These are phyloP conservation scores for Helicoverpa zea DNA, from an alignment of 1,140 invertebrate genomes.

Conservation along the genomic window DNA sequence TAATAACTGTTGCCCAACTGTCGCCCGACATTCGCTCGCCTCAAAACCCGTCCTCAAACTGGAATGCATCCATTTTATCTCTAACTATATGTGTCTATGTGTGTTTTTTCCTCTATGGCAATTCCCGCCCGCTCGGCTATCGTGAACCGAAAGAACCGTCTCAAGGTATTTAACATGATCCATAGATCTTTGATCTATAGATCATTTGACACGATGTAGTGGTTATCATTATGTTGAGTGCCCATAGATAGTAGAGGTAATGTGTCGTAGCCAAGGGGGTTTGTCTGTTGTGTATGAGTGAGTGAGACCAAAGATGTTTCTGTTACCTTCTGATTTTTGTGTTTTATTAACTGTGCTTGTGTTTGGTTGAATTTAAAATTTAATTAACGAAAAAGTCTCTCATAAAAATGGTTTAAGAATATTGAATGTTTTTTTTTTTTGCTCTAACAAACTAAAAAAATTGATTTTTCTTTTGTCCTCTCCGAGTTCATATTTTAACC, in stretches of 20 bases:
- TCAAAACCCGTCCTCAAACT: constrained; percentile 36
- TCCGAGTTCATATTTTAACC: background rate
- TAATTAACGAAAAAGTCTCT: no score
- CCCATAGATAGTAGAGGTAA: constrained; percentile 80
- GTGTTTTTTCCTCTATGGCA: constrained; percentile 82
- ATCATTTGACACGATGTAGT: constrained; percentile 71
- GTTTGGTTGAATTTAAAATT: background rate
- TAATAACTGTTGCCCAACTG: background rate
- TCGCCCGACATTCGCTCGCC: constrained; percentile 30
- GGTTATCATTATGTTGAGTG: constrained; percentile 72
- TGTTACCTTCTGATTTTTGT: constrained; percentile 53
- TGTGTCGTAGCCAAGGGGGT: constrained; percentile 87
- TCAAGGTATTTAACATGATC: constrained; percentile 77
- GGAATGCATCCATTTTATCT: constrained; percentile 76
- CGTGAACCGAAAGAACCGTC: constrained; percentile 79
- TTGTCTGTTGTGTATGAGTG: constrained; percentile 78
- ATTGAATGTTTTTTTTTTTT: background rate
- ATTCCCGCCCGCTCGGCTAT: constrained; percentile 85
- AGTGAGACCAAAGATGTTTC: constrained; percentile 72
- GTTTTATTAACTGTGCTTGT: background rate
- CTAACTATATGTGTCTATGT: constrained; percentile 83
- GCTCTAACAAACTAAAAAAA: no score
- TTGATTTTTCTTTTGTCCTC: background rate
- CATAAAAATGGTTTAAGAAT: no score
- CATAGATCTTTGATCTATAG: constrained; percentile 48